Base-by-base conservation (phyloP, 1,140 invertebrate genomes). In the Sycophila sp. region DNA sequence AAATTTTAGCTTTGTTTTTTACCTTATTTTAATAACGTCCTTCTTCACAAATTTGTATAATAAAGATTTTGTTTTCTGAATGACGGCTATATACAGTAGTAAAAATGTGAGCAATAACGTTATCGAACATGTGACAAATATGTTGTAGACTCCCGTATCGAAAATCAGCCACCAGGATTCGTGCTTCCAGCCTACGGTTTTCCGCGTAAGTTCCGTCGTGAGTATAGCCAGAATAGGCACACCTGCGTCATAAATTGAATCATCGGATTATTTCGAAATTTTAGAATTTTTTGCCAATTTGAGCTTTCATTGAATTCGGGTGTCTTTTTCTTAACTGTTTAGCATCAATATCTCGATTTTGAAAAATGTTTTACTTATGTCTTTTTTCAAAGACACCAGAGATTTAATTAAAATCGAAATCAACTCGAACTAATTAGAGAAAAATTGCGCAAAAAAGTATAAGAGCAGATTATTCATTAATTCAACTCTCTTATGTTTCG, bases 141-240 rank as follows among this genome's bases (percentile, higher is more conserved):
- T 88, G 75, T 89, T 88, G 74, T 89, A 89, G 15, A 88, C 83
- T 24, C 87, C 81, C 13, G 87, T 87, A 8, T 86, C 87, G 34
- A 81, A 83, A 42, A 87, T 82, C 64, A 90, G 75, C 89, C 89
- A 90, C 89, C 89, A 90, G 3, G 88, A 89, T 40, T 86, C 81
- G 49, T 89, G 82, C 66, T 84, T 77, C 65, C 85, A 83, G 30
- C 87, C 85, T 34, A 87, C 87, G 36, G 86, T 88, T 71, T 87
- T 85, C 53, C 89, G 86, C 7, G 87, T 87, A 34, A 90, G 78
- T 74, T 89, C 87, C n/a, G 87, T 89, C 17, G 86, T 85, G 19
- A 90, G 79, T 34, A 89, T 83, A 45, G 88, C 87, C 64, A 90
- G 83, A 38, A 89, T 81, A 19, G 89, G 88, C 4, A 89, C 87